Evolutionary conservation across 1,140 invertebrate genomes (phyloP).

Genomic region (Calliopsis andreniformis): DNA sequence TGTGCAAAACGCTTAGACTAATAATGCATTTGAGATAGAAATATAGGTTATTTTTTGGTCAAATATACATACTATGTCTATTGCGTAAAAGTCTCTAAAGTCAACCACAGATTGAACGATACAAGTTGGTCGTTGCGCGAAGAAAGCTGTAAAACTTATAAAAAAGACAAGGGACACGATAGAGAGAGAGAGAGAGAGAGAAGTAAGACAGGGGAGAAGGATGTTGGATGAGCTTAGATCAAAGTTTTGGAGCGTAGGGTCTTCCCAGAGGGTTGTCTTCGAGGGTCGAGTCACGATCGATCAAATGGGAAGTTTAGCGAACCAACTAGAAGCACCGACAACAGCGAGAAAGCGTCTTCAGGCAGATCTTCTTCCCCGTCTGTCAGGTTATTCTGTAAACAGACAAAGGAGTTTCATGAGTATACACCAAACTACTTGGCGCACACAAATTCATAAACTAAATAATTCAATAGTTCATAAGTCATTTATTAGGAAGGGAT

Average conservation of each 20-base stretch:
- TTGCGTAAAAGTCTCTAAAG: too few species aligned
- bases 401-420: slow-evolving; percentile 42
- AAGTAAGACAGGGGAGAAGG: not conserved
- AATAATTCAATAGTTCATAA: too few species aligned
- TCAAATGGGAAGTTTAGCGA: slow-evolving; percentile 80
- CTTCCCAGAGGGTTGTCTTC: slow-evolving; percentile 56
- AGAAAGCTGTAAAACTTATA: too few species aligned
- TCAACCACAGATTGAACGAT: too few species aligned
- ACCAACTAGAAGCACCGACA: slow-evolving; percentile 89
- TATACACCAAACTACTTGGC: not conserved
- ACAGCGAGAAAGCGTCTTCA: slow-evolving; percentile 86
- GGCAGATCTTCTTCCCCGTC: slow-evolving; percentile 84
- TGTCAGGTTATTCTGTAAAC: slow-evolving; percentile 75
- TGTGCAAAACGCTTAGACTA: too few species aligned
- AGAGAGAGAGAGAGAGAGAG: not conserved
- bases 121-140: too few species aligned
- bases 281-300: slow-evolving; percentile 64
- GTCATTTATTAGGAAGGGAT: too few species aligned
- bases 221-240: slow-evolving; percentile 38
- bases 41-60: too few species aligned
- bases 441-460: not conserved
- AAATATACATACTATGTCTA: too few species aligned
- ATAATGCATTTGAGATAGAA: too few species aligned
- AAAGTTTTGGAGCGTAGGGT: slow-evolving; percentile 49
- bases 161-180: too few species aligned